These are phyloP conservation scores for Gerris lacustris DNA, from an alignment of 2,888 invertebrate species.

Conservation along the genomic window DNA sequence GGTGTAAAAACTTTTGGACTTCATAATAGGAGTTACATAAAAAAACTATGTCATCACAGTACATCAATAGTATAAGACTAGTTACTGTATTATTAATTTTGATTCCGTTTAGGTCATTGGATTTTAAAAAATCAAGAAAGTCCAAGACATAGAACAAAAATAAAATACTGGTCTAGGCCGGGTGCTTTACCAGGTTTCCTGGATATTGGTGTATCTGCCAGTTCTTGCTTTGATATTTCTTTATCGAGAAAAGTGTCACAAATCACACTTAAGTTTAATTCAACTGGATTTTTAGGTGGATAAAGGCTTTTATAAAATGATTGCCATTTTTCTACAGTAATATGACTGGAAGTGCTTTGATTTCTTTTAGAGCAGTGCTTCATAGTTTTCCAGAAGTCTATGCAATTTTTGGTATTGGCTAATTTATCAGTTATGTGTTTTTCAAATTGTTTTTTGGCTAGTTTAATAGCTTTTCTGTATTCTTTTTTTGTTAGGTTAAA, in stretches of 20 bases:
- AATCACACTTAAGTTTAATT: not conserved
- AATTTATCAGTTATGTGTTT: slow-evolving; percentile 6
- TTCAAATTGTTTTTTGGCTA: not conserved
- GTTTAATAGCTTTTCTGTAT: not conserved
- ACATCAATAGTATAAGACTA: not conserved
- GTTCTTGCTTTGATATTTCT: slow-evolving; percentile 28
- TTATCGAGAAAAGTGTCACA: not conserved
- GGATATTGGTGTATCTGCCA: not conserved
- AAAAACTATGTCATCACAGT: not conserved
- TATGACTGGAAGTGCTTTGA: not conserved
- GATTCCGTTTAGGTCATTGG: not conserved
- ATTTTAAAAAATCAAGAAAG: not conserved
- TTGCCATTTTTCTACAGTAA: not conserved
- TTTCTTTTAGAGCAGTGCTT: not conserved
- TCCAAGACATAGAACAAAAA: not conserved
- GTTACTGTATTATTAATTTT: not conserved
- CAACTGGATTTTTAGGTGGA: not conserved
- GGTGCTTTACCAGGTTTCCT: not conserved
- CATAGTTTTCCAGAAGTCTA: not conserved
- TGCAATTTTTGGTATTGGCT: slow-evolving; percentile 1
- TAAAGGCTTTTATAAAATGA: not conserved
- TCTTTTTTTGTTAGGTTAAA: not conserved
- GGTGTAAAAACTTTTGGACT: not conserved
- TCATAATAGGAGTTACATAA: not conserved
- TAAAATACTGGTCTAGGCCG: not conserved